Base-by-base conservation (phyloP, 2,113 vertebrate genomes). In the Petromus typicus region DNA sequence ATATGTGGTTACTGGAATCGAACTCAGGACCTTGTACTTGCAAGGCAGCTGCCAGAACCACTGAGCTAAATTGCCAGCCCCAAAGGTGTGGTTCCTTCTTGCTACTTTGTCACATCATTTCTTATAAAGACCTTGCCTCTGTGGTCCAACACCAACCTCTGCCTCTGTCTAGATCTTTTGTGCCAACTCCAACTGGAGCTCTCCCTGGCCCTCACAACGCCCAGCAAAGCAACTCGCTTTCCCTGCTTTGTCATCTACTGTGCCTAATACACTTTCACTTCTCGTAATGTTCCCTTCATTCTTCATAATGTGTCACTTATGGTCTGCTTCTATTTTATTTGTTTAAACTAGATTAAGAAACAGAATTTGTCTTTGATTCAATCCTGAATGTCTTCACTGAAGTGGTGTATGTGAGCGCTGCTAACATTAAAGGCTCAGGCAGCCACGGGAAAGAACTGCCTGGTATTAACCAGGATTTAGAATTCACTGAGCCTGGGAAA, bases 281-380 rank as follows among this genome's bases (percentile, higher is more conserved):
- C 40, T 22, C 54, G 2, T 67, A 34, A 80, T 73, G 27, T 86
- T 87, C 81, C 23, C 32, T 37, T 82, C 13, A 20, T 17, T 92
- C 51, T 45, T 37, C 13, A 80, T 78, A 79, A 40, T 13, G 32
- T 82, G 43, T 45, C 63, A 37, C 7, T 61, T 67, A 76, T 23
- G 6, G 18, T 78, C 69, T 51, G 25, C 48, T 92, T 89, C 71
- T 92, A 11, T 69, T 95, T 95, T 86, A 75, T 76, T 91, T 80
- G 43, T 56, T 57, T 73, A 78, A 25, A n/a, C 63, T 80, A 64
- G 89, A 93, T 81, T 82, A 86, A 25, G 22, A 84, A 73, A 76
- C 82, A 96, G n/a, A 94, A 94, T 64, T 51, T 81, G 56, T 79
- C 93, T 93, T 94, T 94, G 82, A 93, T 85, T 76, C 67, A 71